A percentile compares a stretch with the other conserved stretches of the same genome.
phyloP scores from a whole-genome alignment of 2,888 invertebrate species.

The Aphodius sticticus region DNA sequence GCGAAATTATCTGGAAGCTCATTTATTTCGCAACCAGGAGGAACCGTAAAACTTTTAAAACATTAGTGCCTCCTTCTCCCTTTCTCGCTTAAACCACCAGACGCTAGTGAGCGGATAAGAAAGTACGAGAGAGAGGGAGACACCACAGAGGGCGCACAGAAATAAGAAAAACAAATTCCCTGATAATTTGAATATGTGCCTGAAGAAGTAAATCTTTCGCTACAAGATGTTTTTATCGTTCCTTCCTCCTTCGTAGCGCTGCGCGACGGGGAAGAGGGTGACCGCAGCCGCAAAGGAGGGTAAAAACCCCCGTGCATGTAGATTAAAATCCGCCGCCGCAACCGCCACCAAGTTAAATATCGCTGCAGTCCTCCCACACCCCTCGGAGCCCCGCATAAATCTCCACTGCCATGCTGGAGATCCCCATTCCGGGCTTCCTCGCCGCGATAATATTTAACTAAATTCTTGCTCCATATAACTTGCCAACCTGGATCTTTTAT shows the following conservation, averaged over 20 bases:
- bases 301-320: slow-evolving; percentile 61
- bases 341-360: slow-evolving; percentile 59
- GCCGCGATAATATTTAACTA: slow-evolving; percentile 61
- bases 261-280: slow-evolving; percentile 52
- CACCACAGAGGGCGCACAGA: slow-evolving; percentile 24
- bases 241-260: slow-evolving; percentile 50
- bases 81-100: not conserved
- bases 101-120: not conserved
- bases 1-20: slow-evolving; percentile 46
- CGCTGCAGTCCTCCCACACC: slow-evolving; percentile 52
- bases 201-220: slow-evolving; percentile 62
- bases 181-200: slow-evolving; percentile 65
- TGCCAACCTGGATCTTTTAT: slow-evolving; percentile 44
- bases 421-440: slow-evolving; percentile 52
- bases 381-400: slow-evolving; percentile 54
- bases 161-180: slow-evolving; percentile 63
- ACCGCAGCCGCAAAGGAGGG: slow-evolving; percentile 48
- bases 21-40: slow-evolving; percentile 48
- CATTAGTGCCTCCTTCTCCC: slow-evolving; percentile 48
- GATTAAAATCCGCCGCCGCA: slow-evolving; percentile 61
- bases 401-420: slow-evolving; percentile 52
- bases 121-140: slow-evolving; percentile 42
- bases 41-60: slow-evolving; percentile 50
- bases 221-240: slow-evolving; percentile 63
- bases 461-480: slow-evolving; percentile 60